Conservation (phyloP, 2,113 vertebrate genomes). For the Sturnira hondurensis region DNA sequence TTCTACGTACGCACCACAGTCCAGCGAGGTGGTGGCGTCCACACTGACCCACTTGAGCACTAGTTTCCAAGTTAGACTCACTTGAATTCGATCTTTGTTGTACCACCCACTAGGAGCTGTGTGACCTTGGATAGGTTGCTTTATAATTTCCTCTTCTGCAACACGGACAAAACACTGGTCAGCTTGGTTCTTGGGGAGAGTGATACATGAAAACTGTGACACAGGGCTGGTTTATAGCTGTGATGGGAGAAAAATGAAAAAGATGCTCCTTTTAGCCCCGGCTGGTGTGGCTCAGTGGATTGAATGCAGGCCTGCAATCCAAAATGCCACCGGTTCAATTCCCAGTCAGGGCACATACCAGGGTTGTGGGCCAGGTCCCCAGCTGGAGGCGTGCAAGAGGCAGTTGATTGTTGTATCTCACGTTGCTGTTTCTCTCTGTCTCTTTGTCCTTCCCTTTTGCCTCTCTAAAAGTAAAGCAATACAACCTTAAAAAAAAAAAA, state of each 20-base stretch:
- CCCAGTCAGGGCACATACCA: background rate
- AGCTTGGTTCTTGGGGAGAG: background rate
- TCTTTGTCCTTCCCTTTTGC: too few species aligned
- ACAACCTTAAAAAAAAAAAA: background rate
- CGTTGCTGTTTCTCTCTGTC: background rate
- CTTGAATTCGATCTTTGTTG: background rate
- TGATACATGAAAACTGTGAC: background rate
- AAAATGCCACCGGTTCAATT: background rate
- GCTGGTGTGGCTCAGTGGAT: background rate
- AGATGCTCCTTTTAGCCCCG: background rate
- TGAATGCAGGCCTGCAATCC: too few species aligned
- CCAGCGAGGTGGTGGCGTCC: background rate
- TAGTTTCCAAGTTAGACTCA: background rate
- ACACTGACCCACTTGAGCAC: background rate
- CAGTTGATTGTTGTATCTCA: background rate
- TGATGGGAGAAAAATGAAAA: background rate
- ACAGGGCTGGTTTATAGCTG: background rate
- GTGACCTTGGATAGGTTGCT: background rate
- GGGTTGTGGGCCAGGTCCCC: background rate
- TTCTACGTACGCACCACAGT: background rate
- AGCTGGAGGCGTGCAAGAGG: background rate
- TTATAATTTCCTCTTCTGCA: background rate
- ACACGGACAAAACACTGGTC: background rate
- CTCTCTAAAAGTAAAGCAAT: background rate
- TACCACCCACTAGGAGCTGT: background rate